Percentiles rank a stretch among this genome's conserved stretches.
phyloP scores from a whole-genome alignment of 2,797 vertebrate species.

The Momotus momota region DNA sequence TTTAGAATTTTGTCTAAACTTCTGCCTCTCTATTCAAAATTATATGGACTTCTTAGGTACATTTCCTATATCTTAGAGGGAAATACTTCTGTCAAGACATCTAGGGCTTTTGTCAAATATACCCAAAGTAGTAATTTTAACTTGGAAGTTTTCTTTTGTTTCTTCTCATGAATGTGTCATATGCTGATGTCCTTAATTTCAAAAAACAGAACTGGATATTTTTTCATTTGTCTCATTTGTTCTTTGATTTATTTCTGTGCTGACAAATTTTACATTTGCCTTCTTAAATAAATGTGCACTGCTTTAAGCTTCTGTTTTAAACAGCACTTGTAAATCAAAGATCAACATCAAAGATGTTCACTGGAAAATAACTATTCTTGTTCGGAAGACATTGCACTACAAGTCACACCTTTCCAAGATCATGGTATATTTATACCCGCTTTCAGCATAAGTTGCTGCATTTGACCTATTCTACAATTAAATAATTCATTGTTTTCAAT shows the following conservation, averaged over 20 bases:
- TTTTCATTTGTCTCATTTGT: slow-evolving; percentile 24
- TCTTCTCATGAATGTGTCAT: background rate
- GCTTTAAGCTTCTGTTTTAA: slow-evolving; percentile 13
- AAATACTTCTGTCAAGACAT: background rate
- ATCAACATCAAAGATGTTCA: slow-evolving; percentile 10
- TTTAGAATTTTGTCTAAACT: background rate
- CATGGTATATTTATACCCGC: background rate
- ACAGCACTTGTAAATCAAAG: slow-evolving; percentile 23
- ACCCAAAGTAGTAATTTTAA: background rate
- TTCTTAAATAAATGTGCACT: slow-evolving; percentile 23
- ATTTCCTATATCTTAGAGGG: slow-evolving; percentile 6
- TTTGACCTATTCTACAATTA: background rate
- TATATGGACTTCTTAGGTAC: background rate
- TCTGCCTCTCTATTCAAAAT: background rate
- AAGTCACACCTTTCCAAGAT: background rate
- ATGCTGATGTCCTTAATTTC: background rate
- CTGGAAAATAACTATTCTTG: background rate
- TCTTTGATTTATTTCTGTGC: slow-evolving; percentile 11
- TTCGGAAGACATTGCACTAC: background rate
- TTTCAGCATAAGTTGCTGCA: background rate
- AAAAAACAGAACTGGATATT: background rate
- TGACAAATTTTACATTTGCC: slow-evolving; percentile 22
- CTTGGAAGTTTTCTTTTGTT: background rate
- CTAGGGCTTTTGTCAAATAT: background rate
- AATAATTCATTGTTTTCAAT: background rate